Evolutionary conservation across 2,797 vertebrate species (phyloP).

Genomic region (Sebastiscus tertius): DNA sequence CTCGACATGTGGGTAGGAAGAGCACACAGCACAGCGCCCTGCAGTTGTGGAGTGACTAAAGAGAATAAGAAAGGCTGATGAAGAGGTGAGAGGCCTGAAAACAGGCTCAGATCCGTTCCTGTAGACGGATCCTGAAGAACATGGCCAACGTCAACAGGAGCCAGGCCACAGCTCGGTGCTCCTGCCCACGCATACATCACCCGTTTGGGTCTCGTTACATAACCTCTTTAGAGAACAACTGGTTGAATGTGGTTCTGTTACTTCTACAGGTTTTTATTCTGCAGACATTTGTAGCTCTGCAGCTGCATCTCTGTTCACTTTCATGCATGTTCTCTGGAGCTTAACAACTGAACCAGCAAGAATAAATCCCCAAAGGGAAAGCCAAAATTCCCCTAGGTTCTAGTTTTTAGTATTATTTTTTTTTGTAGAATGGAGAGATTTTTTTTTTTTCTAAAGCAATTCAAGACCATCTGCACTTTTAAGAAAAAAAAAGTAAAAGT

Average conservation of each 20-base stretch:
- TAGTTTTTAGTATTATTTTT: conserved; percentile 49
- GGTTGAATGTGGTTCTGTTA: conserved; percentile 44
- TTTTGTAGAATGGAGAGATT: conserved; percentile 48
- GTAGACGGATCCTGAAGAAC: conserved; percentile 44
- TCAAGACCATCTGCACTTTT: conserved; percentile 74
- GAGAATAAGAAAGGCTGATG: not conserved
- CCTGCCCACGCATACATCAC: conserved; percentile 62
- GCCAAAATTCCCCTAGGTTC: conserved; percentile 49
- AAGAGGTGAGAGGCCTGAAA: conserved; percentile 27
- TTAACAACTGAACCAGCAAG: conserved; percentile 47
- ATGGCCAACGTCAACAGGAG: conserved; percentile 71
- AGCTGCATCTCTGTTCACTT: conserved; percentile 43
- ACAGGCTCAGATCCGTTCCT: conserved; percentile 33
- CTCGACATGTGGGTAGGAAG: not conserved
- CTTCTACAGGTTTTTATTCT: conserved; percentile 35
- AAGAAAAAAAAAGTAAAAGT: conserved; percentile 51
- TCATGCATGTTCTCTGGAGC: conserved; percentile 22
- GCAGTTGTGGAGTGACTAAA: not conserved
- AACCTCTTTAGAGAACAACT: conserved; percentile 53
- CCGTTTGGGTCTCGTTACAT: conserved; percentile 62
- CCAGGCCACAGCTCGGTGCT: conserved; percentile 47
- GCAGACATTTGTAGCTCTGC: conserved; percentile 1
- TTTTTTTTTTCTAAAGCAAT: conserved; percentile 57
- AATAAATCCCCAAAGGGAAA: conserved; percentile 31
- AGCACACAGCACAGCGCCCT: not conserved